Conservation (phyloP, 2,113 vertebrate species). For the Tor tambroides region DNA sequence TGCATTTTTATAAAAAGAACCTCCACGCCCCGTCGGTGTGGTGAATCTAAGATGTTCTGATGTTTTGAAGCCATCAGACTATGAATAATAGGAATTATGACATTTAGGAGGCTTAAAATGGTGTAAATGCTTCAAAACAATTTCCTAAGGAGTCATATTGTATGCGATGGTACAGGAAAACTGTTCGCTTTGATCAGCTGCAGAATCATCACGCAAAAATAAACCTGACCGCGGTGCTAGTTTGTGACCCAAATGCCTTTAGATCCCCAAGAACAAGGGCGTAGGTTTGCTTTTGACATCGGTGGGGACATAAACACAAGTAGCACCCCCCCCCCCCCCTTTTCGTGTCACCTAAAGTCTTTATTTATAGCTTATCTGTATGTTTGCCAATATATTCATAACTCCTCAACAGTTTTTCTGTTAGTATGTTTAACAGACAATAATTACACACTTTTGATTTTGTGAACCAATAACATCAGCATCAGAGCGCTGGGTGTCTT, state of each 20-base stretch:
- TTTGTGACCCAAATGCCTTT: background rate
- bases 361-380: too few relatives aligned
- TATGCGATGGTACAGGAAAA: constrained; percentile 53
- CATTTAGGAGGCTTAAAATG: constrained; percentile 60
- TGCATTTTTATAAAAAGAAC: constrained; percentile 89
- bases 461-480: too few relatives aligned
- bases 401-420: too few relatives aligned
- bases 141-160: constrained; percentile 55
- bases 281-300: too few relatives aligned
- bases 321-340: too few relatives aligned
- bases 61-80: constrained; percentile 86
- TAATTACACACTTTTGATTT: too few relatives aligned
- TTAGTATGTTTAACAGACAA: too few relatives aligned
- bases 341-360: too few relatives aligned
- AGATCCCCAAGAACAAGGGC: background rate
- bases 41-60: constrained; percentile 84
- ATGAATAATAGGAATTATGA: constrained; percentile 81
- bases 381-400: too few relatives aligned
- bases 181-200: constrained; percentile 54
- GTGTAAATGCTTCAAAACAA: constrained; percentile 62
- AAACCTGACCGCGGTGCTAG: constrained; percentile 47
- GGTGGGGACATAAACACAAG: too few relatives aligned
- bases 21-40: constrained; percentile 82
- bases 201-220: constrained; percentile 44
- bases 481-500: too few relatives aligned